Evolutionary conservation across 2,113 vertebrate species (phyloP).

Genomic region (Tragelaphus scriptus): DNA sequence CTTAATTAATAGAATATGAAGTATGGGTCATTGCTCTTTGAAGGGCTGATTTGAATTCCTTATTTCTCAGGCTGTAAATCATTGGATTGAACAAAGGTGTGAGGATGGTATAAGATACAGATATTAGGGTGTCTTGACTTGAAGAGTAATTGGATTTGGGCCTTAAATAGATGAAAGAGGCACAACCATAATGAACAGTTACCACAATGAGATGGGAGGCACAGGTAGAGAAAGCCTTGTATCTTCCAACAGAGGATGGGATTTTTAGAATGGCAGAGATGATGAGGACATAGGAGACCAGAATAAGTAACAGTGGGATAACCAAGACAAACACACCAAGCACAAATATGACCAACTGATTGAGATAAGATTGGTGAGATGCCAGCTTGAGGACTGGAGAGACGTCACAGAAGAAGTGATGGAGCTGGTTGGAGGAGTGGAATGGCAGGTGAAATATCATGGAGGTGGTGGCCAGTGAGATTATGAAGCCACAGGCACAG

Average conservation of each 20-base stretch:
- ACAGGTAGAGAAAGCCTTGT: background rate
- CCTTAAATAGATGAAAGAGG: background rate
- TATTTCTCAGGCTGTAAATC: background rate
- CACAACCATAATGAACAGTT: background rate
- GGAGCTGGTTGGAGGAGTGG: background rate
- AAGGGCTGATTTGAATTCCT: background rate
- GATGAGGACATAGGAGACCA: background rate
- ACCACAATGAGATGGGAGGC: background rate
- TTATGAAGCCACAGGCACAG: background rate
- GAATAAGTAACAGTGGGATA: background rate
- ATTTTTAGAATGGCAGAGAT: background rate
- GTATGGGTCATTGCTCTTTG: background rate
- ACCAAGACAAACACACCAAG: background rate
- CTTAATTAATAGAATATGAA: background rate
- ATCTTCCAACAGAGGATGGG: background rate
- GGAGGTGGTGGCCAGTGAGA: background rate
- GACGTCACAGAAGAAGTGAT: background rate
- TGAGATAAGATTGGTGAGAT: background rate
- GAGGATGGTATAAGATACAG: background rate
- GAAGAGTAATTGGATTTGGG: background rate
- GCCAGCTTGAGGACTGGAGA: background rate
- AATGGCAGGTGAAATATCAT: background rate
- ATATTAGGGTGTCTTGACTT: background rate
- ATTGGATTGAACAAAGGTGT: background rate
- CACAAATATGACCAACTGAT: background rate